Percentiles rank a stretch among this genome's conserved stretches.
Conservation (phyloP, 2,888 invertebrate genomes). For the Nezara viridula region DNA sequence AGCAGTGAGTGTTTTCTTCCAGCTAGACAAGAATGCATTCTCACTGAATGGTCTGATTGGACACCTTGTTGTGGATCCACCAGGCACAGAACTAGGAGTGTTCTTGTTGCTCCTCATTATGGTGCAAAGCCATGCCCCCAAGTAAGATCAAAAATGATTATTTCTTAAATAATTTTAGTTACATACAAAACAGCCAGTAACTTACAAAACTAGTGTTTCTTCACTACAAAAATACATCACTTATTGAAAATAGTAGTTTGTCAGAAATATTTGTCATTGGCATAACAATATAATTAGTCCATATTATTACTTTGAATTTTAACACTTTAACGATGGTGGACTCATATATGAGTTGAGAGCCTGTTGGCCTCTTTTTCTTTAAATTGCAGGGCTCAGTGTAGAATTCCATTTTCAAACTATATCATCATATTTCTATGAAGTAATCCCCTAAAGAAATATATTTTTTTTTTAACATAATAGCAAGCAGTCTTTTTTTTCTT, state of each 20-base stretch:
- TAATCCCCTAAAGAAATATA: no score
- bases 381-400: no score
- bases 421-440: no score
- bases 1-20: conserved; percentile 67
- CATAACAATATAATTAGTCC: background rate
- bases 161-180: background rate
- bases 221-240: no score
- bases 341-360: no score
- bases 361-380: no score
- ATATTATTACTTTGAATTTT: background rate
- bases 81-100: conserved; percentile 69
- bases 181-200: background rate
- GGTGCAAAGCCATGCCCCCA: conserved; percentile 69
- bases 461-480: no score
- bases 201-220: background rate
- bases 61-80: conserved; percentile 68
- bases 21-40: conserved; percentile 68
- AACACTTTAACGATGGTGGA: no score
- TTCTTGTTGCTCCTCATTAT: conserved; percentile 68
- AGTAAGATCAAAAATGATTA: conserved; percentile 62
- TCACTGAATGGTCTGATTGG: conserved; percentile 67
- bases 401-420: no score
- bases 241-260: background rate
- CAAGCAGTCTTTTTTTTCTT: no score
- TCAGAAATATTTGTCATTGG: background rate